Evolutionary conservation across 2,888 invertebrate genomes (phyloP), one percentile per base, ranked within the genome.

Genomic region (Podotricha telesiphe): DNA sequence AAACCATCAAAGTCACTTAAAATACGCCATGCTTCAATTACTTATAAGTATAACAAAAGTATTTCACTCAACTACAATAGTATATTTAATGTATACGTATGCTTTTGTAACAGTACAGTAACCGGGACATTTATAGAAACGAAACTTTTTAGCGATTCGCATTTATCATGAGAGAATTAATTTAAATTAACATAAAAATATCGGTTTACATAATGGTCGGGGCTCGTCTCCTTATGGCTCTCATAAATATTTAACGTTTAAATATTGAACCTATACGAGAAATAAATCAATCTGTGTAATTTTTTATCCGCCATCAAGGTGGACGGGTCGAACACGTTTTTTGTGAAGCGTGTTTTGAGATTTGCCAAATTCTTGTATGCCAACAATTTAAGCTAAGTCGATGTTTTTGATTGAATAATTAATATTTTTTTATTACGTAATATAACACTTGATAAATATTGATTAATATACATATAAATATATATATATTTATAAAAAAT

Each of bases 101-200:
- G 75, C 76, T 84, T 83, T 85, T 85, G 79, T 80, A 80, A 72
- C 84, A 82, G 86, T 86, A 84, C 83, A n/a, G n/a, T 83, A 82
- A 79, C 84, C 80, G 82, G 83, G 82, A 85, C 87, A 84, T 88
- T 88, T 85, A 82, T 82, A 86, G 85, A 88, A 88, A 86, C 81
- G 86, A n/a, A n/a, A 88, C 86, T 89, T 88, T 87, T 64, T 50
- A 56, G 50, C 47, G 40, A 80, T 82, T 74, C 70, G 74, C 83
- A 82, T 88, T 91, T 86, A 90, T 88, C 86, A 88, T 88, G 89
- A 89, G 86, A 85, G 89, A 91, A 90, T 91, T 89, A 89, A 91
- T 90, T 91, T 86, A 84, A 86, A 89, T 89, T 86, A 86, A 82
- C 82, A 89, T 88, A 86, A 89, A 87, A 88, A 86, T 87, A 80